These are phyloP conservation scores for Eulacestoma nigropectus DNA, from an alignment of 2,113 vertebrate genomes.

Conservation along the genomic window DNA sequence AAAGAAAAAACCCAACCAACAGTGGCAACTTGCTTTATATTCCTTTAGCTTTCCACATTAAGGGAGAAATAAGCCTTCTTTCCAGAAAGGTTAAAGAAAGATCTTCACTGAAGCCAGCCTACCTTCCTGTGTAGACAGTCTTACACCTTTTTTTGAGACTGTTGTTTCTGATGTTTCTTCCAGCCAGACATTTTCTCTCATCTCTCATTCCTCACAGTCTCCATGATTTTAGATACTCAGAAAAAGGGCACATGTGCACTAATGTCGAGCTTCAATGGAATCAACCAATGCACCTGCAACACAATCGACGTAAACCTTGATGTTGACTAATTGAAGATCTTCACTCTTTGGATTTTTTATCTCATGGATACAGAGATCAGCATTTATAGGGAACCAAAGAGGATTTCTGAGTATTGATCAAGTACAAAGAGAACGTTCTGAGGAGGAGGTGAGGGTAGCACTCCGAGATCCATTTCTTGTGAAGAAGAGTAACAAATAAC, in stretches of 20 bases:
- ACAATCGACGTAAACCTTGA: conserved; percentile 47
- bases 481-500: neutral
- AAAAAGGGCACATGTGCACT: conserved; percentile 36
- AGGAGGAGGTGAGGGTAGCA: neutral
- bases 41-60: neutral
- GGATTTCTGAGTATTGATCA: neutral
- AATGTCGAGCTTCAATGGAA: conserved; percentile 40
- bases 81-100: conserved; percentile 26
- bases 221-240: conserved; percentile 53
- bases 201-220: conserved; percentile 55
- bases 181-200: conserved; percentile 44
- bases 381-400: neutral
- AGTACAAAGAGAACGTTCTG: neutral
- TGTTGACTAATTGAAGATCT: conserved; percentile 32
- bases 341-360: neutral
- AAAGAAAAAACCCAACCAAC: neutral
- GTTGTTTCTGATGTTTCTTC: conserved; percentile 47
- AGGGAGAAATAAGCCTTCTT: neutral
- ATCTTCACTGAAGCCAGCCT: conserved; percentile 49
- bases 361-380: neutral
- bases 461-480: neutral
- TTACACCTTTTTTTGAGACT: conserved; percentile 49
- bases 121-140: conserved; percentile 37
- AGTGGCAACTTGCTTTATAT: neutral
- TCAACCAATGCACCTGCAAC: conserved; percentile 50